Conservation (phyloP, 2,888 invertebrate species). For the Aromia moschata region DNA sequence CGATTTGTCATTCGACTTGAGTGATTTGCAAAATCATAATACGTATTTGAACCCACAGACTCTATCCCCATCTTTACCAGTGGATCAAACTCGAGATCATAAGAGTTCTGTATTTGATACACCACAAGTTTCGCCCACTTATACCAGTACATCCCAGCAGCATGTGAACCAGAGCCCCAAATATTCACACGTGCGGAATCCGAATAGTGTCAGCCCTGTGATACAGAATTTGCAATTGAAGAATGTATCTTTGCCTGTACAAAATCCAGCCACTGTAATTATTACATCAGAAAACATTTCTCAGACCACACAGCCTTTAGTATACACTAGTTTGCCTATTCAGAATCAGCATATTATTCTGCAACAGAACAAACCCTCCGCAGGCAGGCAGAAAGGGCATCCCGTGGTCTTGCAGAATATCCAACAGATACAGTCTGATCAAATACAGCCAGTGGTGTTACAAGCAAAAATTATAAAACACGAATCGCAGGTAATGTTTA, state of each 20-base stretch:
- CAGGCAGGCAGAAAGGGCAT: constrained; percentile 43
- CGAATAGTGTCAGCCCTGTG: constrained; percentile 24
- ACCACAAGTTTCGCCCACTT: constrained; percentile 52
- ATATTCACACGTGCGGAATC: constrained; percentile 35
- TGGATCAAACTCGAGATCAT: constrained; percentile 3
- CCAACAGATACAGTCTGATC: constrained; percentile 55
- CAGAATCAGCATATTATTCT: constrained; percentile 50
- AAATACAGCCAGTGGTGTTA: constrained; percentile 68
- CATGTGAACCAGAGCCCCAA: constrained; percentile 40
- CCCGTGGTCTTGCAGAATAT: constrained; percentile 59
- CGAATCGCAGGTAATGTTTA: constrained; percentile 34
- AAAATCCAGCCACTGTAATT: constrained; percentile 51
- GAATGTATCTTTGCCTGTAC: constrained; percentile 44
- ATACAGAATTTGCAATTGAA: constrained; percentile 40
- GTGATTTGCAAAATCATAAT: constrained; percentile 53
- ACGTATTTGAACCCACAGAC: constrained; percentile 49
- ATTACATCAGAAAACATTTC: constrained; percentile 50
- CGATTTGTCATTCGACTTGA: constrained; percentile 63
- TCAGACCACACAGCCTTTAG: constrained; percentile 51
- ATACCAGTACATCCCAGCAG: constrained; percentile 22
- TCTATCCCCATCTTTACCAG: constrained; percentile 35
- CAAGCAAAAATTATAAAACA: constrained; percentile 71
- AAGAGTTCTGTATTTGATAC: constrained; percentile 31
- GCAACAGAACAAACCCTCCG: constrained; percentile 32
- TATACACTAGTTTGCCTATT: constrained; percentile 55